Evolutionary conservation across 2,888 invertebrate species (phyloP), one percentile per base, ranked within the genome.

Genomic region (Euplagia quadripunctaria): DNA sequence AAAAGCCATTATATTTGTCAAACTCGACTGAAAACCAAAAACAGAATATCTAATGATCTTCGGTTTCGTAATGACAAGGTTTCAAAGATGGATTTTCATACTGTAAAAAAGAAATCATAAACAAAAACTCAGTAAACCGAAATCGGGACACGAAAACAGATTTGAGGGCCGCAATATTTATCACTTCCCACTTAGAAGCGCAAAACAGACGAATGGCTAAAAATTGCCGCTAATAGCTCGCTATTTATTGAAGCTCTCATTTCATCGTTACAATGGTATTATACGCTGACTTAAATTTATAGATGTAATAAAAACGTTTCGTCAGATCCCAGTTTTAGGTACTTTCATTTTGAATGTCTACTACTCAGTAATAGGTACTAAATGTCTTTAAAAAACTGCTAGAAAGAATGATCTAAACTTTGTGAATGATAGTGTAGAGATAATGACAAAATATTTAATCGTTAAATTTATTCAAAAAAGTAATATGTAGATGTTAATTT

Each of bases 201-300:
- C 64, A 69, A 71, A 79, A 77, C 68, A 71, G 41, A 78, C 64
- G 68, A 75, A 71, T 46, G 67, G 68, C 52, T 71, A 75, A 72
- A 72, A 69, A 71, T 73, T 64, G 68, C 43, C 31, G n/a, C 63
- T 64, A 71, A 20, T 52, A 51, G 66, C 41, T 41, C 46, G 65
- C 65, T 66, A 41, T 71, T 71, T 71, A 49, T 71, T 71, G 49
- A 46, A 58, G 55, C 58, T 71, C 65, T 12, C 11, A 65, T 71
- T 66, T 58, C 46, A 71, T 65, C 55, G 55, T 71, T 58, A 41
- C 12, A 16, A 31, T 65, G 31, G 12, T 65, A 51, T 41, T 49
- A 31, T 66, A 66, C 8, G 8, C n/a, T 49, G 49, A 31, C 14
- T 52, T 43, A 51, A 55, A 41, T 49, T 16, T 66, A 31, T 16